Percentiles rank a stretch among this genome's conserved stretches.
Evolutionary conservation across 2,888 invertebrate genomes (phyloP).

Genomic region (Marronus borbonicus): DNA sequence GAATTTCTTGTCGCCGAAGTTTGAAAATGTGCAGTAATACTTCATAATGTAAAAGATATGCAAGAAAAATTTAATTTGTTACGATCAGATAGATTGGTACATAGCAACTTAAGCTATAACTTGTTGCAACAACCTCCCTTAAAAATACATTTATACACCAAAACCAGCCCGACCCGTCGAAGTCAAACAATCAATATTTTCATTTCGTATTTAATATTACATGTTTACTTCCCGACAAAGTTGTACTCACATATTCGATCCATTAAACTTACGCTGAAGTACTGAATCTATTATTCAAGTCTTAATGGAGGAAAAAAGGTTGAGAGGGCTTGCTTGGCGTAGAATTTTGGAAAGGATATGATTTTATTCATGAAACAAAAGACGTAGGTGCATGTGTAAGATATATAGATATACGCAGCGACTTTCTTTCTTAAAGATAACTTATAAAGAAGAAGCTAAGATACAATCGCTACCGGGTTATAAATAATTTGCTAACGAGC

Average conservation of each 20-base stretch:
- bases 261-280: neutral
- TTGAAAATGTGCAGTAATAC: too few relatives aligned
- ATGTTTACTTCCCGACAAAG: neutral
- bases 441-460: neutral
- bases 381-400: neutral
- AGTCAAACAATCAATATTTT: neutral
- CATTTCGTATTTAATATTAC: neutral
- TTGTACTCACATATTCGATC: conserved; percentile 8
- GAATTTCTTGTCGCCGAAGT: too few relatives aligned
- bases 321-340: neutral
- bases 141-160: too few relatives aligned
- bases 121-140: too few relatives aligned
- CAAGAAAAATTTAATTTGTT: too few relatives aligned
- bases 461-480: neutral
- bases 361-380: too few relatives aligned
- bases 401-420: neutral
- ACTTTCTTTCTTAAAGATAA: neutral
- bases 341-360: neutral
- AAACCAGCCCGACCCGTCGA: neutral
- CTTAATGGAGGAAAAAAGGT: conserved; percentile 34
- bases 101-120: too few relatives aligned
- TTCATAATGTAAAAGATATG: too few relatives aligned
- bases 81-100: too few relatives aligned
- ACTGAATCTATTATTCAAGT: conserved; percentile 43
- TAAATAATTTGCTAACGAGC: conserved; percentile 16